Evolutionary conservation across 2,113 vertebrate species (phyloP), one percentile per base, ranked within the genome.

Genomic region (Pomatostomus ruficeps): DNA sequence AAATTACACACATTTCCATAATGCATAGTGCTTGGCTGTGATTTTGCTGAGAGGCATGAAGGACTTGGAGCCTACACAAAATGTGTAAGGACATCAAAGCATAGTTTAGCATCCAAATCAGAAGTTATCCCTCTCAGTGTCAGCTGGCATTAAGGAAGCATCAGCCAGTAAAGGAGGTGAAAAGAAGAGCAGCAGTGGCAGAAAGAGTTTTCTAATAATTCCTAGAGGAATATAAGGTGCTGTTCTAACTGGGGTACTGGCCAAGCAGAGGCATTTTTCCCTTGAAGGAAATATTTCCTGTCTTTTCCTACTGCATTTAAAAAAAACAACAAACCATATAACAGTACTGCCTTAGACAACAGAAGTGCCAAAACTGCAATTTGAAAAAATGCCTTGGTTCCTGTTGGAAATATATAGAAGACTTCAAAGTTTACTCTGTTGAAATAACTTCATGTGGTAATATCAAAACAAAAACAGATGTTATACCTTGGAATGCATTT

Each of bases 11-110:
- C 9, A 68, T 94, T 94, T 95, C 58, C 46, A 58, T 73, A 45
- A 54, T 51, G 28, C 11, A 16, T 20, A 59, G 55, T 17, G 10
- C 18, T 35, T 70, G 46, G 31, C 38, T 86, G 43, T 71, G 55
- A 77, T 93, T 96, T 88, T 91, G 24, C 82, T 94, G 33, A 42
- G 29, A 90, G 82, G 54, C 51, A 90, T 15, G 48, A 92, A 88
- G 35, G 72, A 70, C 54, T 88, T 92, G 72, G 67, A 93, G 28
- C 22, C 38, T 67, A 33, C 36, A 91, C 43, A 95, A 85, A 92
- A 77, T 1, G 13, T 67, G 20, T 77, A 63, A 84, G 51, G 52
- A 71, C 75, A 84, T 74, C 68, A 78, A 92, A 94, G 31, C 29
- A 45, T 71, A 67, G 92, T 94, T 92, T 68, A 92, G 11, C 51